Evolutionary conservation across 1,140 invertebrate genomes (phyloP), one percentile per base, ranked within the genome.

Genomic region (Tetramorium simillimum): DNA sequence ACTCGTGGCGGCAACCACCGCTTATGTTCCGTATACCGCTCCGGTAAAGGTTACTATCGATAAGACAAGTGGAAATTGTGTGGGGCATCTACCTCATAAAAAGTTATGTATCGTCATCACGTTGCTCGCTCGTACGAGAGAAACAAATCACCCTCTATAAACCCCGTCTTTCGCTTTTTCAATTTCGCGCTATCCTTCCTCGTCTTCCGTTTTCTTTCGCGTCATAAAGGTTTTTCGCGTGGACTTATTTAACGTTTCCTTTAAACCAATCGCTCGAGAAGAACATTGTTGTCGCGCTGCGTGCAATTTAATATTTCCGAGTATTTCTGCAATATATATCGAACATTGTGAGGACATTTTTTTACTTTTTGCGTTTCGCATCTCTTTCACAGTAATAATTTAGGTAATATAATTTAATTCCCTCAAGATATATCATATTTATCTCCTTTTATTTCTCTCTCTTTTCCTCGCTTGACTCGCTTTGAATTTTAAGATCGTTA

Each of bases 61-160:
- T 77, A 62, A 76, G 53, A 43, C 73, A 76, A 77, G 56, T 77
- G 75, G 75, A 77, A 77, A 77, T 62, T 77, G 75, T 46, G 40
- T 18, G 40, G 40, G 73, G 73, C 6, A 56, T 28, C 46, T 53
- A 73, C 24, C 40, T 18, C 75, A 62, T 77, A 77, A 77, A 77
- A 62, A 77, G 75, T 77, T 77, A 77, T 21, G 75, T 60, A n/a
- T 62, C 73, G 73, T 76, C 73, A 40, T 76, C 73, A 58, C 14
- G 53, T 18, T 58, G 40, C 40, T 49, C 24, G 73, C 53, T 58
- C 73, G 73, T 58, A 58, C 3, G 14, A 40, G 10, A 46, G 18
- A n/a, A 62, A 58, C 56, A 62, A 77, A 77, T 28, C 75, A 46
- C 40, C 75, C 16, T 77, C 24, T 18, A 62, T 77, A 62, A 62